phyloP scores from a whole-genome alignment of 2,888 invertebrate genomes.

The Anaspis maculata region DNA sequence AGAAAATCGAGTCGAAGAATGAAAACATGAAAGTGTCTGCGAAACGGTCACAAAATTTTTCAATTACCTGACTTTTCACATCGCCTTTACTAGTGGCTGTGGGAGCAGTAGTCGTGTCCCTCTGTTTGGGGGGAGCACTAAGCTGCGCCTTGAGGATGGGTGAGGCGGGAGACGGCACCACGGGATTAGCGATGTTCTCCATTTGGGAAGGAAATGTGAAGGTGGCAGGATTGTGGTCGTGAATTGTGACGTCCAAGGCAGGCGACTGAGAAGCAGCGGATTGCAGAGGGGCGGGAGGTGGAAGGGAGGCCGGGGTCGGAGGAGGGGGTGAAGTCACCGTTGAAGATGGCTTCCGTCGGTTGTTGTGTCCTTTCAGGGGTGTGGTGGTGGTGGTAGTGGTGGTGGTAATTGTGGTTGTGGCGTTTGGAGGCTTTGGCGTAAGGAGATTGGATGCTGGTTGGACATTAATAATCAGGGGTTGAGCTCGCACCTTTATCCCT shows the following conservation, averaged over 20 bases:
- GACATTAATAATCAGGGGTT: constrained; percentile 48
- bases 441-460: constrained; percentile 28
- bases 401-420: constrained; percentile 27
- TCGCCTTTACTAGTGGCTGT: constrained; percentile 37
- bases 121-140: constrained; percentile 57
- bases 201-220: too few species aligned
- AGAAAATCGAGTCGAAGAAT: too few species aligned
- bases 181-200: constrained; percentile 27
- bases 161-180: constrained; percentile 54
- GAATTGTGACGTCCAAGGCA: constrained; percentile 9
- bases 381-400: constrained; percentile 32
- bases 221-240: constrained; percentile 14
- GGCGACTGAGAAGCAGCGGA: constrained; percentile 9
- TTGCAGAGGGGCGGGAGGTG: too few species aligned
- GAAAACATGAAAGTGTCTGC: too few species aligned
- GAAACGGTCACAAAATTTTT: too few species aligned
- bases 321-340: constrained; percentile 7
- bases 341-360: constrained; percentile 19
- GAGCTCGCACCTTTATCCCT: constrained; percentile 57
- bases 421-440: constrained; percentile 20
- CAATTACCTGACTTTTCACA: constrained; percentile 50
- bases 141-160: constrained; percentile 80
- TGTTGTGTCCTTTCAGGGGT: constrained; percentile 21
- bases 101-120: constrained; percentile 31
- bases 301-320: constrained; percentile 7